phyloP scores from a whole-genome alignment of 2,888 invertebrate genomes.

The Polyommatus iphigenia region DNA sequence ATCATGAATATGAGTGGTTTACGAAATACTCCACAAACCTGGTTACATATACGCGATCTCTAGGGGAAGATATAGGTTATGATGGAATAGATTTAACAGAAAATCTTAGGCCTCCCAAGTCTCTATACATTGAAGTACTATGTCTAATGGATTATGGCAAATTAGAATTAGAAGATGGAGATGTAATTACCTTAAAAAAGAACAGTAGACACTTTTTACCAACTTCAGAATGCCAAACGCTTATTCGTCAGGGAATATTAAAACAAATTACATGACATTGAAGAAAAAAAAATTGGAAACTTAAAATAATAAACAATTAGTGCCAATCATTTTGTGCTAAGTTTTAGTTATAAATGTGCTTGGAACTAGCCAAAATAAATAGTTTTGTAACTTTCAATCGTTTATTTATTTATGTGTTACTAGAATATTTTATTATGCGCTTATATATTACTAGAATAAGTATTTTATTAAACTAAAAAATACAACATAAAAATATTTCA shows the following conservation, averaged over 20 bases:
- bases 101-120: slow-evolving; percentile 94
- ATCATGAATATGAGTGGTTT: slow-evolving; percentile 93
- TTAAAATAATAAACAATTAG: not conserved
- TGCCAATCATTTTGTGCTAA: not conserved
- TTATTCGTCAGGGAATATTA: slow-evolving; percentile 93
- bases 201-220: slow-evolving; percentile 95
- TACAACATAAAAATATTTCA: too few species aligned
- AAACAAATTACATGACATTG: slow-evolving; percentile 82
- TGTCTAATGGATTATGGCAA: slow-evolving; percentile 96
- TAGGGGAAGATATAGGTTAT: slow-evolving; percentile 86
- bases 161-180: slow-evolving; percentile 96
- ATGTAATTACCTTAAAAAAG: slow-evolving; percentile 91
- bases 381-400: not conserved
- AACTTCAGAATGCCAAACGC: slow-evolving; percentile 92
- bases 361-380: not conserved
- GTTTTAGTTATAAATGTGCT: not conserved
- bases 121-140: slow-evolving; percentile 94
- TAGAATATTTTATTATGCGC: too few species aligned
- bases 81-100: slow-evolving; percentile 92
- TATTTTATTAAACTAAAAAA: too few species aligned
- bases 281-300: not conserved
- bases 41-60: slow-evolving; percentile 93
- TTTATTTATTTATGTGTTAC: not conserved
- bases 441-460: not conserved
- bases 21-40: slow-evolving; percentile 91